Conservation (phyloP, 1,140 invertebrate species). For the Bombus balteatus region DNA sequence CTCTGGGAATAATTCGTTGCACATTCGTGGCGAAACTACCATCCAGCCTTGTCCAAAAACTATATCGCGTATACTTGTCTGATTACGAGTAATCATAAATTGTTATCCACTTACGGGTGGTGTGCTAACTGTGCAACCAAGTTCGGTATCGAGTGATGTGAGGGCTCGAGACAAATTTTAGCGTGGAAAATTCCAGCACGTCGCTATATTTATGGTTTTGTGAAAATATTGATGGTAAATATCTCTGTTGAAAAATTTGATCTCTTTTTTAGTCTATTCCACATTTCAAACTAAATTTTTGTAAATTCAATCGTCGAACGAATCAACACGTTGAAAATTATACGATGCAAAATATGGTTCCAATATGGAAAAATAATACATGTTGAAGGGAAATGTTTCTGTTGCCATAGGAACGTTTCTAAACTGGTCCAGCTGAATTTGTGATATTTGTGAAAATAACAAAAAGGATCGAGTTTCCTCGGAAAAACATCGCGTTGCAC, state of each 20-base stretch:
- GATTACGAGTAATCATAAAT: conserved; percentile 20
- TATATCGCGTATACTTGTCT: conserved; percentile 1
- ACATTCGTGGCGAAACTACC: neutral
- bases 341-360: neutral
- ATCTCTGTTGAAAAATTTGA: neutral
- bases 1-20: conserved; percentile 23
- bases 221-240: neutral
- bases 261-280: neutral
- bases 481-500: neutral
- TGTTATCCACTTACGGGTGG: neutral
- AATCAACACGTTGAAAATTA: neutral
- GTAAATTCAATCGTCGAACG: neutral
- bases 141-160: neutral
- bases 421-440: neutral
- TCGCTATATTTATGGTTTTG: neutral
- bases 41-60: neutral
- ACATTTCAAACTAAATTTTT: neutral
- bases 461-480: neutral
- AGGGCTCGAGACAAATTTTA: neutral
- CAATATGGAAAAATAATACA: neutral
- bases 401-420: too few species aligned
- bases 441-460: neutral
- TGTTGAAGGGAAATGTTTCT: neutral
- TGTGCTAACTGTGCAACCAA: neutral
- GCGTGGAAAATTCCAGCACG: neutral